Base-by-base conservation (phyloP, 1,140 invertebrate genomes). In the Grapholita molesta region DNA sequence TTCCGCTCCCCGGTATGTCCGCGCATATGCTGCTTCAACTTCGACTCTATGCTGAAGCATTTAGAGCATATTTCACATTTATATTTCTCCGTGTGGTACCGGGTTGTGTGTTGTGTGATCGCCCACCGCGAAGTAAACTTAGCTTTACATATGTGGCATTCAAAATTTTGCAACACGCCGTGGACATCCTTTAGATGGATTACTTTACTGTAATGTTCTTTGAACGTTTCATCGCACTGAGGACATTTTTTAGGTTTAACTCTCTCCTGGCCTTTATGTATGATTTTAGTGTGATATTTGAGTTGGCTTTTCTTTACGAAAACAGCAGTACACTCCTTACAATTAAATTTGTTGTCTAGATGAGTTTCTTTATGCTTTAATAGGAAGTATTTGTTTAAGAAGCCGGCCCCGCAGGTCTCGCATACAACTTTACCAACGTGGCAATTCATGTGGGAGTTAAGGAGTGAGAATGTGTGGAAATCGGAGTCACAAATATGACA, bases 1-100 rank as follows among this genome's bases (percentile, higher is more conserved):
- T 92, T 93, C n/a, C 89, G 88, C 71, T 94, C 94, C 0, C 94
- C 94, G 0, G 93, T 94, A 75, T 95, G 94, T 1, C 92, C 93
- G 32, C 94, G 83, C 89, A 96, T 95, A 84, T 96, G 96, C 70
- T 92, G 95, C 93, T 89, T 95, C 85, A 82, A 94, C 80, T 73
- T 95, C 86, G 94, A 95, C 24, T 89, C 82, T 64, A 90, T 88
- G 9, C 83, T 83, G 33, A 93, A 93, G 28, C 92, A 86, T 73
- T 92, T 93, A 65, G 83, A 86, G 64, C 92, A 93, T 12, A 91
- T 74, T 69, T 92, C 82, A 42, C 92, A 93, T 70, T 92, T 92
- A 67, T 82, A 92, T 75, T 90, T 93, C 67, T 92, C 84, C 65
- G 91, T 92, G 67, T 93, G 92, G 75, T 80, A 84, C 68, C 80